Evolutionary conservation across 2,797 vertebrate species (phyloP), one percentile per base, ranked within the genome.

Genomic region (Macroramphosus scolopax): DNA sequence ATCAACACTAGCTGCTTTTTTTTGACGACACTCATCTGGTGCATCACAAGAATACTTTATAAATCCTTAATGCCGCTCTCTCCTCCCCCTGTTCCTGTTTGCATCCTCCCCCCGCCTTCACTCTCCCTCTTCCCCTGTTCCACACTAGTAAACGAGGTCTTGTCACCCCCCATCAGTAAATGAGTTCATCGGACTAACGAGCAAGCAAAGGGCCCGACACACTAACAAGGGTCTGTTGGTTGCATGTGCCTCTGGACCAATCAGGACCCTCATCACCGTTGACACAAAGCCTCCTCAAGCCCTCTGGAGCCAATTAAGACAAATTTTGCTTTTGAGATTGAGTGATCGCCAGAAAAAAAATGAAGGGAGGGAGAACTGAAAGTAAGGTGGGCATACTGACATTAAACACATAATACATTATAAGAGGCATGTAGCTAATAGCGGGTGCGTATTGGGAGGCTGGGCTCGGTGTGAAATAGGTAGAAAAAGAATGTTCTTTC

Each of bases 151-250:
- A 82, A 85, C 83, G 74, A 89, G 70, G 70, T 72, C 75, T 68
- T 92, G 90, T 89, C 92, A 93, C 45, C 83, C 75, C 66, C 82
- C 88, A 83, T 90, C 91, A 92, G 86, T 80, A 91, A 94, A 93
- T 89, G 90, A 94, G 91, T 92, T 93, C 86, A 93, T 93, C 89
- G 92, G 87, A 84, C 92, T 95, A 94, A 94, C 89, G 91, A 95
- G 90, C 85, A 88, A 87, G 84, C 78, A 89, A 87, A 89, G 78
- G 88, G 85, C 85, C 60, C 59, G 58, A 84, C 74, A 63, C 84
- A 73, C 89, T 93, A 94, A 95, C 91, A 87, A 93, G 89, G 84
- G 83, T 85, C 83, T 87, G 89, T 68, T 78, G 73, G 76, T 86
- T 85, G 85, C 86, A 87, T 83, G 83, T 56, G 87, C 86, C 77